Evolutionary conservation across 2,797 vertebrate species (phyloP).

Genomic region (Melanotaenia pygmaea): DNA sequence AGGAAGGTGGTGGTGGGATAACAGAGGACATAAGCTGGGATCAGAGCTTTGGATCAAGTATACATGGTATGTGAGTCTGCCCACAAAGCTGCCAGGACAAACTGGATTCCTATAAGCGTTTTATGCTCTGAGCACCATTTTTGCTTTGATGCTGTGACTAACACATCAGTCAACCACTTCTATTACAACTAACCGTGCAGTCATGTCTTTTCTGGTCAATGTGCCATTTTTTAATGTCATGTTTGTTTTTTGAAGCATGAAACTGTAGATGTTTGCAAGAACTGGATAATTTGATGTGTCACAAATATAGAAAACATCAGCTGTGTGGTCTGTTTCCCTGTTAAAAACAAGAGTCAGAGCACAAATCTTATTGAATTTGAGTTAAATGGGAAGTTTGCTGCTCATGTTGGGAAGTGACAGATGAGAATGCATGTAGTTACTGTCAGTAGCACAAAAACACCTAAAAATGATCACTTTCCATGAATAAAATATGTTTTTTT

Average conservation of each 20-base stretch:
- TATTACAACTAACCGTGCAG: conserved; percentile 46
- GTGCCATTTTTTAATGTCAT: conserved; percentile 55
- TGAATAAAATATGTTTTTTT: conserved; percentile 13
- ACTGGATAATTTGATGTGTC: conserved; percentile 52
- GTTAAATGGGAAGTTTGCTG: conserved; percentile 31
- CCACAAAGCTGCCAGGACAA: conserved; percentile 59
- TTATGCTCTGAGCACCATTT: conserved; percentile 55
- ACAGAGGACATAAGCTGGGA: conserved; percentile 49
- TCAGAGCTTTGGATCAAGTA: conserved; percentile 48
- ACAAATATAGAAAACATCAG: conserved; percentile 56
- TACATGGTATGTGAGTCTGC: conserved; percentile 41
- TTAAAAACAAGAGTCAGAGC: conserved; percentile 23
- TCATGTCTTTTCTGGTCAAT: conserved; percentile 30
- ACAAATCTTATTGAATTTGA: conserved; percentile 19
- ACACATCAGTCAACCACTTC: conserved; percentile 71
- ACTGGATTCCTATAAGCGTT: conserved; percentile 70
- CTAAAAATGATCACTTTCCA: conserved; percentile 28
- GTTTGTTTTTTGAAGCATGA: conserved; percentile 67
- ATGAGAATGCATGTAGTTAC: conserved; percentile 51
- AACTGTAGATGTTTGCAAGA: conserved; percentile 52
- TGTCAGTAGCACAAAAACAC: conserved; percentile 42
- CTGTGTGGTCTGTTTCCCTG: conserved; percentile 55
- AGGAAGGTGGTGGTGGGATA: conserved; percentile 30
- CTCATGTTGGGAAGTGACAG: conserved; percentile 35
- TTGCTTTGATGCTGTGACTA: conserved; percentile 75